Conservation (phyloP, 2,113 vertebrate genomes). For the Syrmaticus mikado region DNA sequence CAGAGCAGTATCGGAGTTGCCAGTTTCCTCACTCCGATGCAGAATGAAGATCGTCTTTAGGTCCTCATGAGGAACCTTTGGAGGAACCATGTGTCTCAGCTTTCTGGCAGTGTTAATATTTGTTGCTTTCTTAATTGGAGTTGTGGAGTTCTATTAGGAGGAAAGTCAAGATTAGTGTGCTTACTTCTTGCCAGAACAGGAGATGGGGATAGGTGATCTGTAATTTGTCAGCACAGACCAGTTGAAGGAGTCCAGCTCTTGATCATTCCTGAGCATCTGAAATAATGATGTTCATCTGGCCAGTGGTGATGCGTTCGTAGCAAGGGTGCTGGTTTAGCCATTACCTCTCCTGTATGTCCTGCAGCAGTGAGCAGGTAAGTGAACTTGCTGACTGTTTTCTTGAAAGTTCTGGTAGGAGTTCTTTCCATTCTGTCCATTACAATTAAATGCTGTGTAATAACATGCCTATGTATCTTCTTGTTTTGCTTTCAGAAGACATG, state of each 20-base stretch:
- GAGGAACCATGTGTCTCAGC: not conserved
- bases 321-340: not conserved
- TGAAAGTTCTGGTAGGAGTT: not conserved
- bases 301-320: fast-evolving
- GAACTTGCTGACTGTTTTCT: not conserved
- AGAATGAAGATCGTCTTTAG: not conserved
- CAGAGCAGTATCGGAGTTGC: not conserved
- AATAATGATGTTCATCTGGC: fast-evolving
- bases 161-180: not conserved
- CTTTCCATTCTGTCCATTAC: not conserved
- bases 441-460: not conserved
- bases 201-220: not conserved
- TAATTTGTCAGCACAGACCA: not conserved
- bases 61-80: not conserved
- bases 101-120: not conserved
- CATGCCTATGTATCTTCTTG: not conserved
- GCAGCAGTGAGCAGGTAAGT: not conserved
- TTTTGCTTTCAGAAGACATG: not conserved
- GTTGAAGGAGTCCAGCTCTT: not conserved
- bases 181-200: not conserved
- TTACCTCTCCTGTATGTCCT: fast-evolving
- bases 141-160: not conserved
- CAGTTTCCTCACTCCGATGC: not conserved
- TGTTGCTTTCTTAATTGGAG: not conserved
- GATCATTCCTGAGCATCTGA: not conserved